These are phyloP conservation scores for Pegoplata infirma DNA, from an alignment of 2,888 invertebrate species.

Conservation along the genomic window DNA sequence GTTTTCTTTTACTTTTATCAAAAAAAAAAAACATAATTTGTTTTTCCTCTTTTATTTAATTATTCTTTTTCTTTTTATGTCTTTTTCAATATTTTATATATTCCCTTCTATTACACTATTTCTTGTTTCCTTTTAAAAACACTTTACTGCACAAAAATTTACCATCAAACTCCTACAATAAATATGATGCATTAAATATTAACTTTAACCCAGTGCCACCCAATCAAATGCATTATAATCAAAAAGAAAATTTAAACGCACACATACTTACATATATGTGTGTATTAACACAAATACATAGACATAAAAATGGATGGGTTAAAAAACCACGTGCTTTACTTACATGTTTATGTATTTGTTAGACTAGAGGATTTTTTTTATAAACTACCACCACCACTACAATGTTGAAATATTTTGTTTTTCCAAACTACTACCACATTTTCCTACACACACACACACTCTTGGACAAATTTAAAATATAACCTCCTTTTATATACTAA, in stretches of 20 bases:
- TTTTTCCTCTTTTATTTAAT: not conserved
- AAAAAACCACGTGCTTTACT: slow-evolving; percentile 60
- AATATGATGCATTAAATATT: slow-evolving; percentile 16
- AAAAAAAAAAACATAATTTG: too few relatives aligned
- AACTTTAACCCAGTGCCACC: slow-evolving; percentile 52
- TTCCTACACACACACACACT: not conserved
- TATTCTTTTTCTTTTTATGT: too few relatives aligned
- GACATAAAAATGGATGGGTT: slow-evolving; percentile 14
- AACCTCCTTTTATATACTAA: not conserved
- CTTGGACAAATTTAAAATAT: not conserved
- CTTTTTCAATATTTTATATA: not conserved
- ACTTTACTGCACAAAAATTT: not conserved
- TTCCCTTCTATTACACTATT: not conserved
- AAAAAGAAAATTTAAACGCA: not conserved
- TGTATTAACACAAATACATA: not conserved
- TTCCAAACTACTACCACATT: too few relatives aligned
- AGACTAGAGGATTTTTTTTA: not conserved
- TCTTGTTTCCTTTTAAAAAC: slow-evolving; percentile 3
- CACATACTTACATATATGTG: not conserved
- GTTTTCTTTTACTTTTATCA: too few relatives aligned
- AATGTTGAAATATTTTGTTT: too few relatives aligned
- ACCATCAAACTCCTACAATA: too few relatives aligned
- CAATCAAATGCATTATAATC: slow-evolving; percentile 55
- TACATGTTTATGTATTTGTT: not conserved
- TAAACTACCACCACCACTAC: not conserved